These are phyloP conservation scores for Colinus virginianus DNA, from an alignment of 2,113 vertebrate species.

Conservation along the genomic window DNA sequence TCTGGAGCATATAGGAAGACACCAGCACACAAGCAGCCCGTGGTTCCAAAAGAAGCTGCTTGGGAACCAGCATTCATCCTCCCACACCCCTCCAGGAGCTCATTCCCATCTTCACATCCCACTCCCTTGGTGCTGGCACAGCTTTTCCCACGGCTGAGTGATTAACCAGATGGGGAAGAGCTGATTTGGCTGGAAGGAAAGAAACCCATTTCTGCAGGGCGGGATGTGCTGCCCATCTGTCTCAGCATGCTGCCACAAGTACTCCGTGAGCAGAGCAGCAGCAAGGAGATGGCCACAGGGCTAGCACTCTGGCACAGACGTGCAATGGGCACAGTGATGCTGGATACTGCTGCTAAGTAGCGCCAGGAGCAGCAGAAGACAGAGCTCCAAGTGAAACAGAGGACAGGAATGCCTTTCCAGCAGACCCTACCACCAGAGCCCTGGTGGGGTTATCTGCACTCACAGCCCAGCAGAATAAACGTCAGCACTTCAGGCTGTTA, in stretches of 20 bases:
- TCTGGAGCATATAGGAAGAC: slow-evolving; percentile 6
- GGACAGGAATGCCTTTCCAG: background rate
- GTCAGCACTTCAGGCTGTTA: background rate
- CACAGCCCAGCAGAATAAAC: rapidly evolving
- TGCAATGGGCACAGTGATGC: background rate
- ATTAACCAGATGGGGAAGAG: slow-evolving; percentile 61
- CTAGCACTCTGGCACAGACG: background rate
- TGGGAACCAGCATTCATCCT: slow-evolving; percentile 33
- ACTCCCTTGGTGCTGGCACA: slow-evolving; percentile 52
- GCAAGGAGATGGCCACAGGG: background rate
- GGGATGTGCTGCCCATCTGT: slow-evolving; percentile 40
- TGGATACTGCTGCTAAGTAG: background rate
- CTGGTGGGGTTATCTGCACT: background rate
- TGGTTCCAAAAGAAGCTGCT: slow-evolving; percentile 61
- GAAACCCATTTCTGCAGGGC: slow-evolving; percentile 25
- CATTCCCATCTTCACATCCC: slow-evolving; percentile 32
- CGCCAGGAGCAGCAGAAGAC: background rate
- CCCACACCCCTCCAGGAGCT: slow-evolving; percentile 51
- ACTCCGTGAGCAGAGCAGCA: rapidly evolving
- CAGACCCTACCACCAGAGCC: background rate
- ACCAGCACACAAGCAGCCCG: background rate
- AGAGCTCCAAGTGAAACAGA: background rate
- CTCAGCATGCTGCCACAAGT: background rate
- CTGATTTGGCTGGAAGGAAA: slow-evolving; percentile 22
- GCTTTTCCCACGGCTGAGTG: slow-evolving; percentile 21